Base-by-base conservation (phyloP, 2,797 vertebrate genomes). In the Myotis findleyi region DNA sequence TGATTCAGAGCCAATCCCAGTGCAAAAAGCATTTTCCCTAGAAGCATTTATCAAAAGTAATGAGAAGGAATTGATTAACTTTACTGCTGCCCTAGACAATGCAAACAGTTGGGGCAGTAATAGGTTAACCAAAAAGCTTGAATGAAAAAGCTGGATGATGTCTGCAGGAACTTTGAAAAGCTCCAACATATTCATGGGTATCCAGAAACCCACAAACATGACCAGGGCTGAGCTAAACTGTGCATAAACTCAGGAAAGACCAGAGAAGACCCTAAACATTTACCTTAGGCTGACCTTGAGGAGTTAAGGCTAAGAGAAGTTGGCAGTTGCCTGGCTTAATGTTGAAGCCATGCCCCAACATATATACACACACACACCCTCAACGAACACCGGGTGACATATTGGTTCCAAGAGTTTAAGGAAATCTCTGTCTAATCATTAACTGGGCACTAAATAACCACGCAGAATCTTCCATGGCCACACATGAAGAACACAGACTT, bases 161-260 rank as follows among this genome's bases (percentile, higher is more conserved):
- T 73, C 38, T 72, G 21, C 64, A 84, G 66, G 36, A 88, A 69
- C 11, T 89, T 94, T 49, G 41, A 53, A 96, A 94, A 59, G 12
- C 12, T 89, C 59, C 85, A 85, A 53, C 49, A 44, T 59, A 85
- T 44, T 51, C 27, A 33, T 44, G 36, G 44, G 51, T 57, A 53
- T 71, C 14, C 41, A 55, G 33, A 89, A 72, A 77, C 62, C 47
- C 25, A 44, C 17, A 51, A n/a, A 75, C 3, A 83, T 5, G 12
- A 21, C 27, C 10, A 69, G 27, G 27, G 18, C 13, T 84, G 13
- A 49, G 17, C 6, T 41, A 83, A 91, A 59, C 41, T 69, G 41
- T 44, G 6, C 4, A 20, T 59, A 41, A 27, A 7, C 25, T 38
- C 66, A 51, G 64, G 6, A 64, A 81, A 75, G 36, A 62, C 44